Conservation (phyloP, 2,888 invertebrate species). For the Apotomis betuletana region DNA sequence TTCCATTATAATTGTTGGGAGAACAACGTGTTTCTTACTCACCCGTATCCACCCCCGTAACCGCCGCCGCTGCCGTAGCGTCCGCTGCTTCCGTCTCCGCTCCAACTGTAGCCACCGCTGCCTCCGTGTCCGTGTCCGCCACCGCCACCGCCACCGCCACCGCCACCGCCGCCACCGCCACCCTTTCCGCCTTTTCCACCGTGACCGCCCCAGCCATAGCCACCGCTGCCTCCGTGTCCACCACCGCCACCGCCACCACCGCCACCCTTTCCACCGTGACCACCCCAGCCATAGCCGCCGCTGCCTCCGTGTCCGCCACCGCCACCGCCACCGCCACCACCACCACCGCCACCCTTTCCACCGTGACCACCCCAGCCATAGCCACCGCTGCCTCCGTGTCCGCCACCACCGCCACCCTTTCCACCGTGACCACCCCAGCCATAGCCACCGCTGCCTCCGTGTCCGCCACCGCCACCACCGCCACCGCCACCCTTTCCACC, state of each 20-base stretch:
- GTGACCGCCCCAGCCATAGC: too few species aligned
- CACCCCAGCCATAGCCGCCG: constrained; percentile 43
- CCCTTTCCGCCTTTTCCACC: too few species aligned
- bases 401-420: too few species aligned
- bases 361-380: too few species aligned
- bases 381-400: constrained; percentile 1
- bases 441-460: constrained; percentile 1
- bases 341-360: too few species aligned
- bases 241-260: too few species aligned
- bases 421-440: too few species aligned
- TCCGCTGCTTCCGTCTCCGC: constrained; percentile 45
- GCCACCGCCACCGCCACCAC: neutral
- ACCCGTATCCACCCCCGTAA: constrained; percentile 59
- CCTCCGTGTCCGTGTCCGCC: constrained; percentile 42
- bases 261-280: constrained; percentile 44
- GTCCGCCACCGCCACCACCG: too few species aligned
- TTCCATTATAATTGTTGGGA: too few species aligned
- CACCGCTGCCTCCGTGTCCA: too few species aligned
- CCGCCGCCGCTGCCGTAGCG: constrained; percentile 47
- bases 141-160: neutral
- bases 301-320: constrained; percentile 48
- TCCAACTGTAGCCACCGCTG: constrained; percentile 41
- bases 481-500: too few species aligned
- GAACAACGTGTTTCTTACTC: constrained; percentile 37
- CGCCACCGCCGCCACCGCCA: constrained; percentile 7